Evolutionary conservation across 2,888 invertebrate genomes (phyloP).

Genomic region (Serrognathus titanus): DNA sequence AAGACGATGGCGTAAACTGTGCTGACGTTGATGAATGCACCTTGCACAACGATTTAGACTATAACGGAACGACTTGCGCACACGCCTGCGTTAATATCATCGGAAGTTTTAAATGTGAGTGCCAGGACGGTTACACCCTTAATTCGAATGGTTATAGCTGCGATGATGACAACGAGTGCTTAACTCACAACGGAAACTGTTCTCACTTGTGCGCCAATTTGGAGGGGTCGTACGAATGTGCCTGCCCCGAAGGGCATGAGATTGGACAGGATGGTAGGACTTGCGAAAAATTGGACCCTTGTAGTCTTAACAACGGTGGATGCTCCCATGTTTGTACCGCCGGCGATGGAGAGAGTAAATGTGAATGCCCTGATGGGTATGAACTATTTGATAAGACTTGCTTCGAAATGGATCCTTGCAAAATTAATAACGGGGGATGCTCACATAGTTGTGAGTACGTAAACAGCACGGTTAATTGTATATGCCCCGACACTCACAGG

Average conservation of each 20-base stretch:
- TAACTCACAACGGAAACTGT: slow-evolving; percentile 45
- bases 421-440: slow-evolving; percentile 43
- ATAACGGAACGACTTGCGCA: slow-evolving; percentile 34
- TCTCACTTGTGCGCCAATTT: slow-evolving; percentile 51
- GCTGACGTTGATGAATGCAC: slow-evolving; percentile 35
- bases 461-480: slow-evolving; percentile 50
- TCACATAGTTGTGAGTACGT: slow-evolving; percentile 55
- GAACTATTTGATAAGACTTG: slow-evolving; percentile 33
- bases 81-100: slow-evolving; percentile 36
- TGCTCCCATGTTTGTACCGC: slow-evolving; percentile 60
- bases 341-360: slow-evolving; percentile 49
- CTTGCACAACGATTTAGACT: slow-evolving; percentile 27
- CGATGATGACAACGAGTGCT: slow-evolving; percentile 49
- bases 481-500: slow-evolving; percentile 17
- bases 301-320: slow-evolving; percentile 56
- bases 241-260: slow-evolving; percentile 54
- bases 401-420: slow-evolving; percentile 21
- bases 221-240: slow-evolving; percentile 47
- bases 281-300: slow-evolving; percentile 54
- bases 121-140: slow-evolving; percentile 33
- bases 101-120: slow-evolving; percentile 37
- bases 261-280: slow-evolving; percentile 47
- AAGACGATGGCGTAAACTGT: slow-evolving; percentile 18
- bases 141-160: slow-evolving; percentile 33
- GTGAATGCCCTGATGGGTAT: slow-evolving; percentile 39